Evolutionary conservation across 2,113 vertebrate species (phyloP), one percentile per base, ranked within the genome.

Genomic region (Pseudolaguvia tuberculata): DNA sequence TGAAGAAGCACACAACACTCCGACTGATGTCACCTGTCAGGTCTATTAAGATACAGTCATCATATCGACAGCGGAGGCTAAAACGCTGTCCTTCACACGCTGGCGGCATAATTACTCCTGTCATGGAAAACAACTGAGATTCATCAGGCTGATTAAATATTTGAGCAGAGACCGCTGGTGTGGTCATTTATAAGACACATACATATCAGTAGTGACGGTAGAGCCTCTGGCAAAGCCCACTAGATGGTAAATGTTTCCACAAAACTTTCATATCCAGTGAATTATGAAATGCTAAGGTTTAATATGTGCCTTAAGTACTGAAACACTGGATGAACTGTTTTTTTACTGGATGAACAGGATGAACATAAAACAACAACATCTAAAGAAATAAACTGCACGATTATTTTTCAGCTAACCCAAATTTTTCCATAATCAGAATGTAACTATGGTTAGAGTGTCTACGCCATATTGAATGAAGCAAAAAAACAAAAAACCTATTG

Each of bases 21-120:
- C 83, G 72, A 86, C 80, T 87, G 81, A 88, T 76, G 79, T 76
- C 35, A 66, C 59, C 80, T 79, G 82, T 83, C 82, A 83, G 50
- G 71, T 74, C 76, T 71, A 78, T 75, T 77, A 76, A 75, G 63
- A 77, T 79, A 70, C 65, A 78, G 76, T 76, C 57, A 73, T 67
- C 53, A n/a, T 25, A 23, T 25, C 72, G 52, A 70, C 61, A 70
- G 62, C 2, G 45, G 62, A 12, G 29, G 70, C 17, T 59, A 65
- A 77, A 76, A 70, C 13, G 20, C 55, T 21, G 12, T 47, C 55
- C 61, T 62, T 72, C 68, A 78, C 20, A 67, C 5, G 53, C 76
- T 29, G 68, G 25, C 11, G 1, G 67, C 48, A 39, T 78, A 78
- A 81, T 75, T 25, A 55, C 68, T 56, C 68, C 68, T 62, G 76